Conservation (phyloP, 2,888 invertebrate genomes). For the Anticlea derivata region DNA sequence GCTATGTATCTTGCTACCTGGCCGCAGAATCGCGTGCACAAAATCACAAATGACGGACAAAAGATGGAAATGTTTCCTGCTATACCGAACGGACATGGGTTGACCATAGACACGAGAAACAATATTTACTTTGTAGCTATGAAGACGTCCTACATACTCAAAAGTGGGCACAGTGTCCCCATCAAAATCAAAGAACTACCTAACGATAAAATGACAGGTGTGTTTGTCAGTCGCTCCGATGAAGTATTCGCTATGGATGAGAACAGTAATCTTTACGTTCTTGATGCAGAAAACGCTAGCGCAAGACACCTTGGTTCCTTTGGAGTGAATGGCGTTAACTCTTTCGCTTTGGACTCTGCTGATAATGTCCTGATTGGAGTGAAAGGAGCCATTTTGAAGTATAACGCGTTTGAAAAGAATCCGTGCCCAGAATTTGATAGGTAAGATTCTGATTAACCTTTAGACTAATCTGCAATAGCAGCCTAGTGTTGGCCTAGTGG, state of each 20-base stretch:
- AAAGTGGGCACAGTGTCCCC: constrained; percentile 56
- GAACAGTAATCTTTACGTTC: constrained; percentile 61
- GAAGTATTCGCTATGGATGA: constrained; percentile 75
- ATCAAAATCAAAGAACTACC: constrained; percentile 71
- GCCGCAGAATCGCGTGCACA: constrained; percentile 74
- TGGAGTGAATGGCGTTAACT: constrained; percentile 63
- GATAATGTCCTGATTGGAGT: constrained; percentile 72
- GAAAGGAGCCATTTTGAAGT: constrained; percentile 64
- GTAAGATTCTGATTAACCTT: constrained; percentile 39
- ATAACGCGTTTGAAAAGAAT: constrained; percentile 58
- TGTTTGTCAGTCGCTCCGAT: constrained; percentile 69
- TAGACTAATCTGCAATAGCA: too few relatives aligned
- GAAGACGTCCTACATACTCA: constrained; percentile 68
- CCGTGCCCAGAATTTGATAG: constrained; percentile 57
- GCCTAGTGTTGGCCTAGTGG: too few relatives aligned
- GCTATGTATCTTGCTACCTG: constrained; percentile 73
- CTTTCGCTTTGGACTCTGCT: constrained; percentile 70
- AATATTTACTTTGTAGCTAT: constrained; percentile 73
- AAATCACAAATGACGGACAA: constrained; percentile 63
- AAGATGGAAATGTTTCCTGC: constrained; percentile 60
- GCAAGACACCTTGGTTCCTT: constrained; percentile 64
- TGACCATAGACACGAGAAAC: constrained; percentile 67
- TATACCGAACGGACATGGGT: constrained; percentile 72
- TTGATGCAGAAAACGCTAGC: constrained; percentile 61
- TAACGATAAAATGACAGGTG: constrained; percentile 66